Base-by-base conservation (phyloP, 2,888 invertebrate genomes). In the Dastarcus helophoroides region DNA sequence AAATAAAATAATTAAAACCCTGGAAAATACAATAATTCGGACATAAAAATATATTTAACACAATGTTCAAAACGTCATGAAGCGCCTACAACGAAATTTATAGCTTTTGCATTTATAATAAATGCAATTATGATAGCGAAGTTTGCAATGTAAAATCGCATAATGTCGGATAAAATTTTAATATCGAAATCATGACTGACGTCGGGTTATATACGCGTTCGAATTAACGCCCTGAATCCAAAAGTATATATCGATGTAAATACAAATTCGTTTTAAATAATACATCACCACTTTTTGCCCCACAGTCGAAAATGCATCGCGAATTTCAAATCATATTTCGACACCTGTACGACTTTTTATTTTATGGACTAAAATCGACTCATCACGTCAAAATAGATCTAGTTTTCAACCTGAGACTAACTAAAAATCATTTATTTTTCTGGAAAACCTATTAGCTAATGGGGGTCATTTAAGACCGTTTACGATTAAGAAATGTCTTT, bases 241-340 rank as follows among this genome's bases (percentile, higher is more conserved):
- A 43, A 43, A 39, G 34, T 37, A 40, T 41, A n/a, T n/a, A 42
- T 41, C 35, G 40, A 41, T 43, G 39, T 35, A 28, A 36, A 31
- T 40, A 39, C 40, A 43, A 43, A 40, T 40, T 41, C 41, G 41
- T 43, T n/a, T 43, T 40, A 41, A 44, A 44, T 44, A 44, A 44
- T 40, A 32, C 31, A 41, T 42, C 32, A 35, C 30, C 13, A 9
- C 13, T 33, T 32, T 32, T 33, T 17, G 19, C n/a, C 19, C n/a
- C n/a, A n/a, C n/a, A n/a, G 19, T 7, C 19, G 19, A n/a, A 17
- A n/a, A 17, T 17, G 6, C 19, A 17, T 17, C 19, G 19, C 6
- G 6, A 17, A 7, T n/a, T 7, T 17, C n/a, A n/a, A 7, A n/a
- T 6, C 19, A 17, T 17, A 7, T 17, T 17, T 17, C 19, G n/a